Evolutionary conservation across 1,140 invertebrate genomes (phyloP).

Genomic region (Adoxophyes honmai): DNA sequence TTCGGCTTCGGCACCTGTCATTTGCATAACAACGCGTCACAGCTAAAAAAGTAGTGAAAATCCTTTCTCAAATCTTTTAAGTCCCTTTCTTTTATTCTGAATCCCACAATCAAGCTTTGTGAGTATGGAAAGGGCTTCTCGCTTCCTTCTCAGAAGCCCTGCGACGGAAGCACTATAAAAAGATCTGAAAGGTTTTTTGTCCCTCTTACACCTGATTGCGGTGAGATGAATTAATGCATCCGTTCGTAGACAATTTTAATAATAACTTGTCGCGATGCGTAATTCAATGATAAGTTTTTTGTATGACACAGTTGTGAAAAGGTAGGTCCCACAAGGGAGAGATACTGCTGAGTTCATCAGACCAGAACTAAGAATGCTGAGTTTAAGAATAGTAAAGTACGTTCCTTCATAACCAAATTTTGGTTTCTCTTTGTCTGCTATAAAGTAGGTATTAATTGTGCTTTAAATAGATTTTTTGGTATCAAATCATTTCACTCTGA

Average conservation of each 20-base stretch:
- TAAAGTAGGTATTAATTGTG: no score
- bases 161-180: slow-evolving; percentile 7
- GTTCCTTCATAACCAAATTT: no score
- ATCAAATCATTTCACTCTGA: no score
- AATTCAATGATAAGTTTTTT: no score
- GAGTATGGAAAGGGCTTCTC: slow-evolving; percentile 1
- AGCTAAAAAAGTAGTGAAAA: background rate
- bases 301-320: no score
- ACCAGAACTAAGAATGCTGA: no score
- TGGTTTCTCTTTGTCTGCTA: no score
- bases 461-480: no score
- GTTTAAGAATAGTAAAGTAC: no score
- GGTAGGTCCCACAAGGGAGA: no score
- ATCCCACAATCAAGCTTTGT: slow-evolving; percentile 13
- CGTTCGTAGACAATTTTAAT: background rate
- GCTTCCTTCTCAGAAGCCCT: slow-evolving; percentile 7
- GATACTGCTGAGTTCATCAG: no score
- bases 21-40: background rate
- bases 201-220: slow-evolving; percentile 8
- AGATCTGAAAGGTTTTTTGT: slow-evolving; percentile 13
- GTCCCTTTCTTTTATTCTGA: background rate
- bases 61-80: background rate
- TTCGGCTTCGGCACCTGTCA: background rate
- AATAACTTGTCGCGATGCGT: background rate
- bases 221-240: slow-evolving; percentile 13